Percentiles rank a stretch among this genome's conserved stretches.
phyloP scores from a whole-genome alignment of 2,113 vertebrate genomes.

The Beaufortia kweichowensis region DNA sequence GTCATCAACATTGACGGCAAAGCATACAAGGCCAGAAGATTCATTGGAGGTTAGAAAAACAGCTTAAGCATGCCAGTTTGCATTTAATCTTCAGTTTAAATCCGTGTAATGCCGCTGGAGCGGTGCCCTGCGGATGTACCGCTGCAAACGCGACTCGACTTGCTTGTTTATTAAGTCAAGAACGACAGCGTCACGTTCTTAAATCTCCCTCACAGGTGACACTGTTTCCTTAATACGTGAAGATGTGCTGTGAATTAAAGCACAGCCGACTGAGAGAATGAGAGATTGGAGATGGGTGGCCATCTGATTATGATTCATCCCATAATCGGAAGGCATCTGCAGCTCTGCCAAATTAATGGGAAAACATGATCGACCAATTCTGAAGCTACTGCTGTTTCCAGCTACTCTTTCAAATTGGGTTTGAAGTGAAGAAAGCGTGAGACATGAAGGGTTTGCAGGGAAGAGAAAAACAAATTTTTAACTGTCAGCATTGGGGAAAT shows the following conservation, averaged over 20 bases:
- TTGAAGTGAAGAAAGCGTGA: conserved; percentile 54
- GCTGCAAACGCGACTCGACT: conserved; percentile 54
- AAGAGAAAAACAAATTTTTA: conserved; percentile 43
- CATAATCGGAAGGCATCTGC: conserved; percentile 69
- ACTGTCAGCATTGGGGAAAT: conserved; percentile 60
- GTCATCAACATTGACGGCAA: not conserved
- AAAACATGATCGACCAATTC: conserved; percentile 70
- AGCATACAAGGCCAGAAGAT: not conserved
- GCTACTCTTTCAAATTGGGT: conserved; percentile 69
- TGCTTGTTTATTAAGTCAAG: conserved; percentile 63
- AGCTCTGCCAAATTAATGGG: conserved; percentile 69
- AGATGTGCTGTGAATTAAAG: conserved; percentile 66
- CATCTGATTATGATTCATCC: conserved; percentile 73
- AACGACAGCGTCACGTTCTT: conserved; percentile 61
- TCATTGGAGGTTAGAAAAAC: conserved; percentile 37
- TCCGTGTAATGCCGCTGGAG: conserved; percentile 3
- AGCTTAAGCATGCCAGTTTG: conserved; percentile 14
- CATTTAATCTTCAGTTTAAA: conserved; percentile 36
- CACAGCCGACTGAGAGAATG: not conserved
- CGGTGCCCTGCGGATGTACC: conserved; percentile 7
- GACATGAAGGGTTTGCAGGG: not conserved
- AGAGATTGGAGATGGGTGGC: conserved; percentile 1
- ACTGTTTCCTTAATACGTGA: conserved; percentile 62
- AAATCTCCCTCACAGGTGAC: conserved; percentile 45
- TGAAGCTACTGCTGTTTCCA: conserved; percentile 60